Evolutionary conservation across 2,888 invertebrate species (phyloP), one percentile per base, ranked within the genome.

Genomic region (Mythimna loreyi): DNA sequence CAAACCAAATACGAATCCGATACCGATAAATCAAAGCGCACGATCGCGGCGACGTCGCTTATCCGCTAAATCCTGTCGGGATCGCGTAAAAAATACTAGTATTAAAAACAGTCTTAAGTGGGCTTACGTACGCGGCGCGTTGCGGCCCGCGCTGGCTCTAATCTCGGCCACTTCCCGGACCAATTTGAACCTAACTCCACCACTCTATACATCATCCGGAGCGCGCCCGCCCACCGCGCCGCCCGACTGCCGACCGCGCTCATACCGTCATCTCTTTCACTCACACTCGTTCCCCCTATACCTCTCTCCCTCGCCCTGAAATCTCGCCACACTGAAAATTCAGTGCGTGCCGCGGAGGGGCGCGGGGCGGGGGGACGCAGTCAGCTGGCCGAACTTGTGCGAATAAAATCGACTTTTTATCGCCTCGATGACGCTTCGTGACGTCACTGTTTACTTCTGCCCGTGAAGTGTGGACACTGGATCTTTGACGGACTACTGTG

Each of bases 111-210:
- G 97, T 97, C 97, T 97, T 97, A 97, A 97, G 96, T 96, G 96
- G 96, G 97, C 97, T 97, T 97, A 97, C 96, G 94, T 92, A 93
- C 96, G 96, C 96, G 95, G 94, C 96, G 96, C 95, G 96, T 95
- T 95, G 96, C 96, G 96, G 96, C 96, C 96, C 96, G 96, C 96
- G 96, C 91, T 92, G 92, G 92, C 96, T 96, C 96, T 97, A 97
- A 97, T 97, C 97, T 97, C 96, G 97, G 96, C 97, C 97, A 97
- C 97, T 97, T 97, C 97, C 97, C 97, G 97, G 94, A 97, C 96
- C 97, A 97, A 97, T 97, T 97, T 97, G 97, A 97, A 95, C 96
- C 96, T 97, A 97, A 97, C 97, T 97, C 97, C 96, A 96, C 96
- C 96, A 97, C 97, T 97, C 97, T 97, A 97, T 97, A 97, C 97